phyloP scores from a whole-genome alignment of 1,140 invertebrate species.

The Procambarus clarkii region DNA sequence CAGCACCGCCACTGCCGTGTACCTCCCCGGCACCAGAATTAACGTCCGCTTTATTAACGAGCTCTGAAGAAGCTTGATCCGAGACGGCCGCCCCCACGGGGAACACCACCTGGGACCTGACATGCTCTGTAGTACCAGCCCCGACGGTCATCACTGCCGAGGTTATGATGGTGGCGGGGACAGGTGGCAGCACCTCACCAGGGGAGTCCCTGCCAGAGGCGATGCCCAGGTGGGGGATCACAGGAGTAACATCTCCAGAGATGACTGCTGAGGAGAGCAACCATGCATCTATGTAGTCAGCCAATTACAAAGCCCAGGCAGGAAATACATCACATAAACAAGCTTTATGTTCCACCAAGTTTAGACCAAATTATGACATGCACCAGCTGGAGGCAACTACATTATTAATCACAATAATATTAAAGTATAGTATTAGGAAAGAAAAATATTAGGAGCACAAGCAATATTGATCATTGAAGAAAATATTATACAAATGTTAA shows the following conservation, averaged over 20 bases:
- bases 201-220: neutral
- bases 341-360: neutral
- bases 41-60: neutral
- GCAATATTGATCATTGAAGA: neutral
- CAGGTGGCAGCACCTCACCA: neutral
- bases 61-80: neutral
- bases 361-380: neutral
- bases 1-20: neutral
- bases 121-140: constrained; percentile 6
- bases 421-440: neutral
- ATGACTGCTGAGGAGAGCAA: constrained; percentile 1
- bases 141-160: constrained; percentile 19
- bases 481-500: neutral
- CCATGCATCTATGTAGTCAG: constrained; percentile 6
- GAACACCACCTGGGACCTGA: constrained; percentile 32
- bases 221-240: neutral
- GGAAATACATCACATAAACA: neutral
- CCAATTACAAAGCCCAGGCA: constrained; percentile 2
- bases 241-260: neutral
- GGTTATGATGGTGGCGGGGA: constrained; percentile 16
- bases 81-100: constrained; percentile 14
- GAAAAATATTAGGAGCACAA: neutral
- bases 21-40: neutral
- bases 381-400: neutral
- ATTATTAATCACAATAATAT: neutral